A percentile compares a stretch with the other conserved stretches of the same genome.
Evolutionary conservation across 2,113 vertebrate species (phyloP).

Genomic region (Castor canadensis): DNA sequence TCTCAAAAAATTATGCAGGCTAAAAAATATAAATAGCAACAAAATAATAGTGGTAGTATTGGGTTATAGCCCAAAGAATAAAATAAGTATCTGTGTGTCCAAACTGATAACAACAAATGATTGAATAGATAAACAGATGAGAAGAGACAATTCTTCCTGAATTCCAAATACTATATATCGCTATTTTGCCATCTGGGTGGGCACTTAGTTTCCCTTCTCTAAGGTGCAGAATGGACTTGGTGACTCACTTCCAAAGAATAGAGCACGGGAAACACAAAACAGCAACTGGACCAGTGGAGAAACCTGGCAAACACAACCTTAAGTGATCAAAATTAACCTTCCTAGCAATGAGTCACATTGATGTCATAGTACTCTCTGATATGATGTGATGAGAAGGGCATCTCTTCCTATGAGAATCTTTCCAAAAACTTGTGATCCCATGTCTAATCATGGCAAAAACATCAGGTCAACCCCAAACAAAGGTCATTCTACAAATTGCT

Average conservation of each 20-base stretch:
- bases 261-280: not conserved
- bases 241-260: not conserved
- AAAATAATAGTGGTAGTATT: not conserved
- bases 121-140: not conserved
- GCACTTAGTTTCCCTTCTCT: not conserved
- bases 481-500: not conserved
- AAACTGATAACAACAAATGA: not conserved
- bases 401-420: not conserved
- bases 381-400: not conserved
- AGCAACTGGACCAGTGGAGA: not conserved
- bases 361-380: too few species aligned
- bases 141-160: not conserved
- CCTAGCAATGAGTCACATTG: too few species aligned
- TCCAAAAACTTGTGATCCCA: not conserved
- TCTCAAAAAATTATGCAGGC: not conserved
- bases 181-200: not conserved
- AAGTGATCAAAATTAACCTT: not conserved
- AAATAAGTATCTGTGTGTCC: not conserved
- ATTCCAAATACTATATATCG: not conserved
- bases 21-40: not conserved
- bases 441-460: not conserved
- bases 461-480: not conserved
- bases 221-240: not conserved
- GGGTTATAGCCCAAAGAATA: not conserved
- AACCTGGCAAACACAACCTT: not conserved